Base-by-base conservation (phyloP, 2,888 invertebrate genomes). In the Ichneumon xanthorius region DNA sequence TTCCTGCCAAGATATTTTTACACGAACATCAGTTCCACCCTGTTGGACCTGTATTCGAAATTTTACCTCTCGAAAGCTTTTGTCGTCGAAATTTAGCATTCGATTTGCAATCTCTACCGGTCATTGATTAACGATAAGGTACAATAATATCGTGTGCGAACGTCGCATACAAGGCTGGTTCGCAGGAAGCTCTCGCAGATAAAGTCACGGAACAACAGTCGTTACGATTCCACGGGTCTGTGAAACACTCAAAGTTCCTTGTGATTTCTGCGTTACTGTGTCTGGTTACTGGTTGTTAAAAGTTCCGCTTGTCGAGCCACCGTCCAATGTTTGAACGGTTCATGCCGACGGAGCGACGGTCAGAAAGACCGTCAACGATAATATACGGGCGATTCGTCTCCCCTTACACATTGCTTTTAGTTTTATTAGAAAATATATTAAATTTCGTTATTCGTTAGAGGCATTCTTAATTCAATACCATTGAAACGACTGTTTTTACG, bases 231-330 rank as follows among this genome's bases (percentile, higher is more conserved):
- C 14, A 61, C 30, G 14, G 30, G 14, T 16, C 16, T 4, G 30
- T 14, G 30, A 33, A 26, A 22, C 4, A 9, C 14, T 30, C 5
- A n/a, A 19, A 53, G 53, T n/a, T 16, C 14, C 33, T 16, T 4
- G 16, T 33, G 22, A n/a, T 33, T 61, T n/a, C 6, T 45, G 4
- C 4, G 2, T 30, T 61, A 11, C 7, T 16, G 30, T 68, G 37
- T 19, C 30, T 37, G 7, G 30, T 37, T 30, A 40, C 3, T 65
- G 53, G 53, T 83, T 79, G 73, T 50, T 53, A 37, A 63, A 68
- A 63, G 22, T 37, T 70, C 79, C 75, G 79, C 40, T 11, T 14
- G 83, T 19, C 67, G 83, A 61, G 79, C 79, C 83, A 79, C 79
- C 68, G 79, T 75, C 79, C 73, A 63, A 61, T 3, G 45, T 22